Base-by-base conservation (phyloP, 35 echinoderm and acorn worm genomes). In the Strongylocentrotus purpuratus region DNA sequence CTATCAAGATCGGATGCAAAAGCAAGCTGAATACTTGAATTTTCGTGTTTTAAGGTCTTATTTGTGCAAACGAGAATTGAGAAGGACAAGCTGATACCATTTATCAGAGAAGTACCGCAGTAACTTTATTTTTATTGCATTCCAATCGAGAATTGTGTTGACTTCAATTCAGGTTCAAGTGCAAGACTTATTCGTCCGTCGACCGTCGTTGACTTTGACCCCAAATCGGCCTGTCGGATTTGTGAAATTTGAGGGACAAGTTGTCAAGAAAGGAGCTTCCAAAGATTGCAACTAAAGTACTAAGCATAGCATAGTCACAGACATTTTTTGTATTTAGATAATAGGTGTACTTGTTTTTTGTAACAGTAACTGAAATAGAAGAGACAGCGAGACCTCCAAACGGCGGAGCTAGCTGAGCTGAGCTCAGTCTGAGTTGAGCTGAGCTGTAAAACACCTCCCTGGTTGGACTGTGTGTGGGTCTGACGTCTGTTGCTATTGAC, bases 201-300 rank as follows among this genome's bases (percentile, higher is more conserved):
- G 65, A 28, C 8, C 65, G 65, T 78, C 65, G 65, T 78, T 78
- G 65, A 28, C 65, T 28, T 78, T 78, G 65, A 78, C 65, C 65
- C 65, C 28, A n/a, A 28, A 78, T 78, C 65, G n/a, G n/a, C n/a
- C n/a, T n/a, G n/a, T n/a, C n/a, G 5, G 65, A 78, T 78, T 78
- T 78, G 65, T 28, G 65, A 78, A 78, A 78, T 78, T 78, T 78
- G 65, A 28, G 65, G 65, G 65, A 78, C 65, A 78, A 70, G 25
- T 22, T 22, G 15, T 70, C 61, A 70, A 78, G 7, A 15, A 89
- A 33, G 45, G 87, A 89, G 87, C 87, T 89, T 89, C 87, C 87
- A 89, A 89, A 89, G 91, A 93, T 48, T 93, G n/a, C 91, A 78
- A 78, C 65, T n/a, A 78, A 78, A 78, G 65, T 78, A 78, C 65